Evolutionary conservation across 2,797 vertebrate species (phyloP).

Genomic region (Acanthurus tractus): DNA sequence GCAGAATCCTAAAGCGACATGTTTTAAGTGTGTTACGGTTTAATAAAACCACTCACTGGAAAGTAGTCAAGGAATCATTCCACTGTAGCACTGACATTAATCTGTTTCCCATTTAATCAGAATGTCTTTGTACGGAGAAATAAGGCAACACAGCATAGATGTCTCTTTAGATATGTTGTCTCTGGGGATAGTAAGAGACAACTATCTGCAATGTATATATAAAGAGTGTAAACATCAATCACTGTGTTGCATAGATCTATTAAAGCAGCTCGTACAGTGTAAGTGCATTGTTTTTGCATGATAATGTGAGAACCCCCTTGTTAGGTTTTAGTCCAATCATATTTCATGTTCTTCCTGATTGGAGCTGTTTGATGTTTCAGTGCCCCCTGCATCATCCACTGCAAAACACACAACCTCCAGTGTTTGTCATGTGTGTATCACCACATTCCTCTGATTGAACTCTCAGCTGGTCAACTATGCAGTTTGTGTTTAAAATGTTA

Average conservation of each 20-base stretch:
- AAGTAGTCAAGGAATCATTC: background rate
- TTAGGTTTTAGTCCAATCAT: background rate
- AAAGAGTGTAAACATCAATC: too few species aligned
- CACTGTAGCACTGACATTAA: too few species aligned
- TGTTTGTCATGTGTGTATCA: constrained; percentile 29
- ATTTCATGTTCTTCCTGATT: background rate
- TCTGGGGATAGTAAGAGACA: background rate
- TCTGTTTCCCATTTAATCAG: background rate
- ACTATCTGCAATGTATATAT: background rate
- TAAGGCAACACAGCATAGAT: background rate
- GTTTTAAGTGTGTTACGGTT: constrained; percentile 2
- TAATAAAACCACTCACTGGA: background rate
- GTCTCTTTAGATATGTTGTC: background rate
- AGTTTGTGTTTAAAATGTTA: too few species aligned
- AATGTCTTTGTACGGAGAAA: background rate
- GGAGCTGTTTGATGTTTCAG: background rate
- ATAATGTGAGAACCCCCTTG: background rate
- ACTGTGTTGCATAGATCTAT: background rate
- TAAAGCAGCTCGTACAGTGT: background rate
- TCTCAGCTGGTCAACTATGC: constrained; percentile 4
- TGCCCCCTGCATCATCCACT: background rate
- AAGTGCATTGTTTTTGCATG: background rate
- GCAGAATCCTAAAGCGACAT: background rate
- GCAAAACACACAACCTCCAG: constrained; percentile 8
- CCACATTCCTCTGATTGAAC: constrained; percentile 59